These are phyloP conservation scores for Cavia porcellus DNA, from an alignment of 2,113 vertebrate species.

Conservation along the genomic window DNA sequence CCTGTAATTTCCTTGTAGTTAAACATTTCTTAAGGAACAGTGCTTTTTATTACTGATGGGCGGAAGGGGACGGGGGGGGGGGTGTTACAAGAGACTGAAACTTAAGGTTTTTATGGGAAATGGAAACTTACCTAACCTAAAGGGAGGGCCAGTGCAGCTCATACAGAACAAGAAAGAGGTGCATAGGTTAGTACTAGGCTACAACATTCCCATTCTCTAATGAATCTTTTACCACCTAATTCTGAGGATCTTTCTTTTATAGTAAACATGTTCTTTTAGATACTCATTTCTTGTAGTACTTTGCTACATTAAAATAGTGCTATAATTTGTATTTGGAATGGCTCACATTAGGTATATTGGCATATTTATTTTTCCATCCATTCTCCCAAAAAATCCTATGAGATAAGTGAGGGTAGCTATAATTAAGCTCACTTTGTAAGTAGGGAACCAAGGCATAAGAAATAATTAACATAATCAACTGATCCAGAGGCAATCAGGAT, in stretches of 20 bases:
- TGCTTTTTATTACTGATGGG: too few species aligned
- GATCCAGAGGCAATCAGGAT: conserved; percentile 61
- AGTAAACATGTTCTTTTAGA: not conserved
- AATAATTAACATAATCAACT: conserved; percentile 74
- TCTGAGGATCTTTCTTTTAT: not conserved
- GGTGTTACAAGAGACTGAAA: too few species aligned
- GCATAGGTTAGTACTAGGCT: too few species aligned
- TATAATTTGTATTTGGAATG: not conserved
- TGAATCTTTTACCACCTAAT: not conserved
- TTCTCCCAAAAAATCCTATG: conserved; percentile 44
- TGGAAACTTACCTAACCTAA: too few species aligned
- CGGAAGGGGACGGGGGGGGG: too few species aligned
- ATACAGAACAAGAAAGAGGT: too few species aligned
- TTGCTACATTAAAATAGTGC: not conserved
- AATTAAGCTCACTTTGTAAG: conserved; percentile 67
- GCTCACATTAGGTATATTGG: not conserved
- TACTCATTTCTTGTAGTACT: not conserved
- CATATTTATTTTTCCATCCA: conserved; percentile 63
- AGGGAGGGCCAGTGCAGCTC: too few species aligned
- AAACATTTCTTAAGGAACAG: too few species aligned
- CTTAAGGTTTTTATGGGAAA: too few species aligned
- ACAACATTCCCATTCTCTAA: not conserved
- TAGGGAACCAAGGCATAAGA: conserved; percentile 16
- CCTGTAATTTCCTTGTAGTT: too few species aligned
- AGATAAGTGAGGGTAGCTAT: conserved; percentile 59